Conservation (phyloP, 2,113 vertebrate genomes). For the Trachemys scripta region DNA sequence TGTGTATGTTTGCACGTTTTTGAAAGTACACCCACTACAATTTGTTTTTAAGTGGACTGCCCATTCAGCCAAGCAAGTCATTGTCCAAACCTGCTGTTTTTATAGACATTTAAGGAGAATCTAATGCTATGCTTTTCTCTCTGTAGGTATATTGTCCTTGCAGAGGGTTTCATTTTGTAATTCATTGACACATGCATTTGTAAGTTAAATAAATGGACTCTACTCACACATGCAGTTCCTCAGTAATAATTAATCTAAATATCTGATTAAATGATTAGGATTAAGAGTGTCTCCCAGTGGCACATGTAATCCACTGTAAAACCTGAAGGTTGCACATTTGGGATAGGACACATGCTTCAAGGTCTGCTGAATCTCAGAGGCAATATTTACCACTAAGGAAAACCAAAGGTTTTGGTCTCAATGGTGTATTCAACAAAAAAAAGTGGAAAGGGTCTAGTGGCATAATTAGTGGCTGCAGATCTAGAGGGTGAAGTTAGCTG, state of each 20-base stretch:
- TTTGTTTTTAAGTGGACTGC: conserved; percentile 18
- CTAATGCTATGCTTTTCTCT: not conserved
- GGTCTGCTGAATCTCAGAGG: not conserved
- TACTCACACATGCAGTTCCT: not conserved
- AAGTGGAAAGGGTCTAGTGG: not conserved
- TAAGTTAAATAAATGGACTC: conserved; percentile 39
- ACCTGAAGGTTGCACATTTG: not conserved
- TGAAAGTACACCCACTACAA: conserved; percentile 2
- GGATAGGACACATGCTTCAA: not conserved
- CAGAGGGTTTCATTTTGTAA: not conserved
- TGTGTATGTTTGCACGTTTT: not conserved
- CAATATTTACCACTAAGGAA: not conserved
- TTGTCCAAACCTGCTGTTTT: not conserved
- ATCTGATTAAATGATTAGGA: conserved; percentile 52
- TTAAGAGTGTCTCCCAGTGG: conserved; percentile 45
- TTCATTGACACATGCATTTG: not conserved
- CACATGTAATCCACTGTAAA: conserved; percentile 18
- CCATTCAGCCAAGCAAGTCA: not conserved
- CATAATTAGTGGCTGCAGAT: not conserved
- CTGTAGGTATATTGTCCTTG: not conserved
- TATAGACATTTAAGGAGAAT: not conserved
- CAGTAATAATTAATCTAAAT: conserved; percentile 41
- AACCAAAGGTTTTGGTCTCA: not conserved
- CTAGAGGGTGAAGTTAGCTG: not conserved
- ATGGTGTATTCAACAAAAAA: not conserved